Evolutionary conservation across 1,140 invertebrate genomes (phyloP).

Genomic region (Polyergus mexicanus): DNA sequence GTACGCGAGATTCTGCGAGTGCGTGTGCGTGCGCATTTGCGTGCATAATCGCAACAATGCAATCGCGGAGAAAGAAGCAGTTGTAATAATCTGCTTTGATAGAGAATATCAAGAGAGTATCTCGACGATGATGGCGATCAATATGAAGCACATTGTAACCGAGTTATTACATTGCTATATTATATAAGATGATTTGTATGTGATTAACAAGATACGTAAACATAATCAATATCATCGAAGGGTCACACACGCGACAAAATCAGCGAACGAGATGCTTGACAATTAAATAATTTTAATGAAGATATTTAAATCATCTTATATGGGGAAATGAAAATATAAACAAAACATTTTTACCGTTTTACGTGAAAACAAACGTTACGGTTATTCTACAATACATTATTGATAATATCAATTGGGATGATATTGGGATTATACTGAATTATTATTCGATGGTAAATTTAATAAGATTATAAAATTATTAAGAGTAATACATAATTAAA

Average conservation of each 20-base stretch:
- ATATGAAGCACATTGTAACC: not conserved
- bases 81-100: not conserved
- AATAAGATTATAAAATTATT: not conserved
- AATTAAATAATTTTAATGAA: no score
- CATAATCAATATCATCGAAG: no score
- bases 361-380: no score
- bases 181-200: no score
- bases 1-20: not conserved
- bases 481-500: not conserved
- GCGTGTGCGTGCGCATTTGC: not conserved
- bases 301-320: no score
- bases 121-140: not conserved
- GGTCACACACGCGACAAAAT: no score
- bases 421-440: not conserved
- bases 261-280: no score
- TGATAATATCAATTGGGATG: no score
- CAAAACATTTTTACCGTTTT: no score
- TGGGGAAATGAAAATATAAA: no score
- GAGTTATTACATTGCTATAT: not conserved
- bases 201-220: no score
- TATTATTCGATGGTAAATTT: not conserved
- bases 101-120: not conserved
- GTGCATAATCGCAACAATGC: slow-evolving; percentile 27
- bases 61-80: slow-evolving; percentile 1
- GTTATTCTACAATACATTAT: no score